Evolutionary conservation across 53 echinoderm and acorn worm species (phyloP), one percentile per base, ranked within the genome.

Genomic region (Temnopleurus reevesii): DNA sequence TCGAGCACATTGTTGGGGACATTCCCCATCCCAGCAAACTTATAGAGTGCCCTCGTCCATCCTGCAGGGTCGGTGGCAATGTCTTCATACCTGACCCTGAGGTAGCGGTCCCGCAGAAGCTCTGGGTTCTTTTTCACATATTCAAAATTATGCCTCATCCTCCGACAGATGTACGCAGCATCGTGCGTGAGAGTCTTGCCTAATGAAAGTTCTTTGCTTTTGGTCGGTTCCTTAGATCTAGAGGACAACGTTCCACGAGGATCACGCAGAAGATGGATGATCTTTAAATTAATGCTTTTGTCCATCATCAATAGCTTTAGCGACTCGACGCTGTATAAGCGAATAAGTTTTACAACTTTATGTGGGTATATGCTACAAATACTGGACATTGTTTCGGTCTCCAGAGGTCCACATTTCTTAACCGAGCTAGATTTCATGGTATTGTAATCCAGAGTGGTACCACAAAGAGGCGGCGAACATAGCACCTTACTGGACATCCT

Each of bases 201-300:
- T 13, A 90, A 63, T 7, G 86, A 64, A 33, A 96, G 80, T 12
- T 61, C 31, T 77, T 89, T 86, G 36, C 89, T 76, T 18, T 86
- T 76, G 8, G 45, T 31, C 4, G 35, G 81, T n/a, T 87, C 76
- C 53, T 90, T 90, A 27, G 90, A 84, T 81, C 93, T 88, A 13
- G 96, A 96, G 7, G 89, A 66, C 38, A 93, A 57, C 0, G 92
- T 96, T 13, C 94, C 99, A 6, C 99, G 83, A 9, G 99, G 99
- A 71, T 99, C 99, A 8, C 99, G 86, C 30, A 99, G 90, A 17
- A 99, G 96, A 59, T 99, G 99, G 49, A 99, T 90, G 29, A 99
- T 91, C 56, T 96, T 99, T 21, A 99, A 57, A 59, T 99, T 99
- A 31, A 99, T 89, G 66, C 81, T 66, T 30, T 85, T 86, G 51